Evolutionary conservation across 1,140 invertebrate genomes (phyloP), one percentile per base, ranked within the genome.

Genomic region (Eciton burchellii): DNA sequence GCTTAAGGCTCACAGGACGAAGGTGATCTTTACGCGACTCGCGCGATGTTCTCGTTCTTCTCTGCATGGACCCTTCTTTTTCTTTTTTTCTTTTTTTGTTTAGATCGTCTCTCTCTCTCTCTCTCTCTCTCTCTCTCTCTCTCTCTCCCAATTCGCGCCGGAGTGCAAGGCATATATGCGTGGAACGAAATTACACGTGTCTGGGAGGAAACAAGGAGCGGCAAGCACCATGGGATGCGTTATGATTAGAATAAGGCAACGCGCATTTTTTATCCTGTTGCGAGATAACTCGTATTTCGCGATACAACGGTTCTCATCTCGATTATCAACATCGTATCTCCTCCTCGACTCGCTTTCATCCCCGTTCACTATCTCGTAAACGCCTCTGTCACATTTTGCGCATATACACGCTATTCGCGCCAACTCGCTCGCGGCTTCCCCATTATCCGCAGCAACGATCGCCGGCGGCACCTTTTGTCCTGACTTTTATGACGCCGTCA

Each of bases 381-480:
- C 63, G 56, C 59, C 70, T 84, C 60, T 52, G 63, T 26, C 65
- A 29, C 68, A 19, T 66, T 16, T 73, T 57, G 19, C 43, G 35
- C 56, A 49, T 45, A 57, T 41, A 29, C 41, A n/a, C 41, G 47
- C 24, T 56, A 52, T 76, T 63, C 35, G 29, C 19, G 29, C 21
- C 9, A 43, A 59, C 35, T 35, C 41, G 62, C 59, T 73, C 24
- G 49, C 66, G 29, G 24, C 65, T 47, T 56, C n/a, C 60, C 43
- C 54, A 76, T 74, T 74, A 76, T 21, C 56, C 71, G 71, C 65
- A 57, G 41, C 59, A 45, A 60, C 66, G 90, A 91, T 90, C 84
- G 84, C 74, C 84, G 85, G 76, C 81, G 85, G 82, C 83, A 71
- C 59, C 85, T 91, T 91, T 91, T 90, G 87, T 92, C 76, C 84